These are phyloP conservation scores for Seira sanloemensis DNA, from an alignment of 2,888 invertebrate genomes.

Conservation along the genomic window DNA sequence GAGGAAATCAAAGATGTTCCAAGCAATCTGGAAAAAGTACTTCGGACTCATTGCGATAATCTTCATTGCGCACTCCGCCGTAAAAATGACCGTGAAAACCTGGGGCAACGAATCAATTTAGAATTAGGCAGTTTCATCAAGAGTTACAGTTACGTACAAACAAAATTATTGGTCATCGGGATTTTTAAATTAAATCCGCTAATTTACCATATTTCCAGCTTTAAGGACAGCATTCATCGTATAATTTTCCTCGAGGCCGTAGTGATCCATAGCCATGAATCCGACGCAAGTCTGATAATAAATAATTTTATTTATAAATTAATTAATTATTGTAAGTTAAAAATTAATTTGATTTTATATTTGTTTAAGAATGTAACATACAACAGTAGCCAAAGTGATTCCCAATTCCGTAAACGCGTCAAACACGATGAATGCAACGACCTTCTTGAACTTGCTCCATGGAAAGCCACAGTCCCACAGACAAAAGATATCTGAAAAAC, in stretches of 20 bases:
- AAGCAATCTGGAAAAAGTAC: conserved; percentile 96
- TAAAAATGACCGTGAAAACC: conserved; percentile 73
- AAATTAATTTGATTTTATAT: no score
- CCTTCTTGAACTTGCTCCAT: conserved; percentile 94
- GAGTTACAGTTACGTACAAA: no score
- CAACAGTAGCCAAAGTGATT: conserved; percentile 98
- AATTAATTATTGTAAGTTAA: no score
- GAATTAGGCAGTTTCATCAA: neutral
- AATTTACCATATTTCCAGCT: conserved; percentile 90
- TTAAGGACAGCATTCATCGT: conserved; percentile 83
- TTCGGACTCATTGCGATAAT: conserved; percentile 97
- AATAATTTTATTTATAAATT: no score
- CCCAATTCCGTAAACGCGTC: conserved; percentile 99
- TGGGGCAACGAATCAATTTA: conserved; percentile 18
- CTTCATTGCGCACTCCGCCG: conserved; percentile 80
- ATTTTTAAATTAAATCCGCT: neutral
- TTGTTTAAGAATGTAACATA: conserved; percentile 90
- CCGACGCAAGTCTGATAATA: conserved; percentile 81
- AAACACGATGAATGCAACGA: conserved; percentile 91
- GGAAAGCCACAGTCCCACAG: conserved; percentile 98
- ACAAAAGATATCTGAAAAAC: conserved; percentile 78
- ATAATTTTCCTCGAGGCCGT: conserved; percentile 88
- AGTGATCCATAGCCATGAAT: conserved; percentile 94
- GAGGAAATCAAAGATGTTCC: conserved; percentile 55
- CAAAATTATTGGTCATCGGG: no score